Percentiles rank a stretch among this genome's conserved stretches.
Conservation (phyloP, 2,888 invertebrate species). For the Tyria jacobaeae region DNA sequence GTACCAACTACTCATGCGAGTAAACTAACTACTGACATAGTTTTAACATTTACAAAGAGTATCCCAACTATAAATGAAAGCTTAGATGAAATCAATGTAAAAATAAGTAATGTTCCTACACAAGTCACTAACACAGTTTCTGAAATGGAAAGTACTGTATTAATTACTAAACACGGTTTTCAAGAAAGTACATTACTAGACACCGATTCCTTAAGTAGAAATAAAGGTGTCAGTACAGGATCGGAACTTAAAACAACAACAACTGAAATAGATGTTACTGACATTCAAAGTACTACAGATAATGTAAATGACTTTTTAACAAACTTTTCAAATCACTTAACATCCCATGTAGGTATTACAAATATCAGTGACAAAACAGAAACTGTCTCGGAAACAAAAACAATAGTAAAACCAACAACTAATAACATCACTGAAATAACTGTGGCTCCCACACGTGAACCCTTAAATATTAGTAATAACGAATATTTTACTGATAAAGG, state of each 20-base stretch:
- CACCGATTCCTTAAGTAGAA: not conserved
- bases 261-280: not conserved
- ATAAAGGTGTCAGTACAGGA: slow-evolving; percentile 8
- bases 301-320: not conserved
- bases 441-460: not conserved
- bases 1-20: not conserved
- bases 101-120: slow-evolving; percentile 8
- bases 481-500: not conserved
- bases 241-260: slow-evolving; percentile 3
- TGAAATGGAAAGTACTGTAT: slow-evolving; percentile 16
- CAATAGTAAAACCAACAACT: slow-evolving; percentile 11
- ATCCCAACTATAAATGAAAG: slow-evolving; percentile 5
- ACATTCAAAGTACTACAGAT: slow-evolving; percentile 8
- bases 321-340: not conserved
- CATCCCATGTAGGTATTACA: not conserved
- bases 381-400: not conserved
- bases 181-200: slow-evolving; percentile 11
- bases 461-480: not conserved
- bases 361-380: not conserved
- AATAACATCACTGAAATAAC: slow-evolving; percentile 4
- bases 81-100: slow-evolving; percentile 4
- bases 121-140: slow-evolving; percentile 6
- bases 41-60: not conserved
- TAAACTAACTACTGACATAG: not conserved
- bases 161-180: slow-evolving; percentile 26